phyloP scores from a whole-genome alignment of 2,797 vertebrate genomes.

The Halcyon smyrnensis region DNA sequence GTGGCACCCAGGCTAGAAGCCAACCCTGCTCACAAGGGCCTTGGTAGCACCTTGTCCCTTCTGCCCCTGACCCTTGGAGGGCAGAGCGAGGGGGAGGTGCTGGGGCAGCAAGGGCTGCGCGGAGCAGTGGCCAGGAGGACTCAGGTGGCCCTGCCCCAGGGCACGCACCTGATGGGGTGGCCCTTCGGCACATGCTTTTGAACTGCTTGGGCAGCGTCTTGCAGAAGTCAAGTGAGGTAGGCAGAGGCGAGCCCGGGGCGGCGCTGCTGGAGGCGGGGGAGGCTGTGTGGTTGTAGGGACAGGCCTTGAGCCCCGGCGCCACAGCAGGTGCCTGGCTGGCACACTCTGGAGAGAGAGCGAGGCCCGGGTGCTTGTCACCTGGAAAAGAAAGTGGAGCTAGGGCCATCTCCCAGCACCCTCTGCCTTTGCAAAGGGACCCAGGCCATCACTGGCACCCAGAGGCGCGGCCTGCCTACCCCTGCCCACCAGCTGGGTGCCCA shows the following conservation, averaged over 20 bases:
- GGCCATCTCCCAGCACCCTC: not conserved
- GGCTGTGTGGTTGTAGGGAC: slow-evolving; percentile 89
- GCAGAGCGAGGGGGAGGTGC: not conserved
- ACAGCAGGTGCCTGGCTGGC: slow-evolving; percentile 79
- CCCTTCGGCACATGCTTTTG: slow-evolving; percentile 93
- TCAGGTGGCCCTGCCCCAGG: not conserved
- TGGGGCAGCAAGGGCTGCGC: not conserved
- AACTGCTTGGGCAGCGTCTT: slow-evolving; percentile 95
- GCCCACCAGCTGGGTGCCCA: not conserved
- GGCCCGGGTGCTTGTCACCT: slow-evolving; percentile 62
- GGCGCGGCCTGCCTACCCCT: not conserved
- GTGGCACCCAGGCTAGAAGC: accelerated
- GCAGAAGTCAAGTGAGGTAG: slow-evolving; percentile 93
- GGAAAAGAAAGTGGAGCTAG: slow-evolving; percentile 30
- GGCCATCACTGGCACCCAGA: not conserved
- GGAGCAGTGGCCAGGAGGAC: not conserved
- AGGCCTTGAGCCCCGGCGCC: slow-evolving; percentile 84
- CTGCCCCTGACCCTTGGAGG: not conserved
- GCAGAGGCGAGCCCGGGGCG: slow-evolving; percentile 82
- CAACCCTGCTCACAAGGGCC: not conserved
- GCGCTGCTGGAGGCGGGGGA: slow-evolving; percentile 81
- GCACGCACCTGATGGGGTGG: slow-evolving; percentile 87
- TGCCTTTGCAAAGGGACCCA: not conserved
- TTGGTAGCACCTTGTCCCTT: accelerated
- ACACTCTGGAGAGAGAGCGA: slow-evolving; percentile 37